Evolutionary conservation across 35 echinoderm and acorn worm genomes (phyloP).

Genomic region (Apostichopus californicus): DNA sequence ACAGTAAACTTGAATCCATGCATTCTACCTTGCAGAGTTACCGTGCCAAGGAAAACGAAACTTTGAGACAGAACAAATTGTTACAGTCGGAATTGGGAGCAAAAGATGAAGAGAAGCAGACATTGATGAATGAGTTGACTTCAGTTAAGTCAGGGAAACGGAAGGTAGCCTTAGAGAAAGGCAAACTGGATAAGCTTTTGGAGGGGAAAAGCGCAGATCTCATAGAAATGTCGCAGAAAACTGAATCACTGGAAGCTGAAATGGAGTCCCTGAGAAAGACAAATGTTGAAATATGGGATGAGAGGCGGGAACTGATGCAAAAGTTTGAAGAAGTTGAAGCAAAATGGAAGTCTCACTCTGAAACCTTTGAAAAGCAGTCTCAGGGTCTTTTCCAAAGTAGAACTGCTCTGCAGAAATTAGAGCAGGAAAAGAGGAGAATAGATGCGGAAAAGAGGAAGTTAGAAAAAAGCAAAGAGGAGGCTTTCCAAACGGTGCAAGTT

Average conservation of each 20-base stretch:
- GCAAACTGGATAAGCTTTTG: not conserved
- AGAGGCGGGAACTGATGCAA: slow-evolving; percentile 40
- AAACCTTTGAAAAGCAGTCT: not conserved
- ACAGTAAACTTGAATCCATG: not conserved
- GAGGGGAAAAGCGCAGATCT: not conserved
- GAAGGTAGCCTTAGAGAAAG: slow-evolving; percentile 6
- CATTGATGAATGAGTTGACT: not conserved
- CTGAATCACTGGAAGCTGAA: not conserved
- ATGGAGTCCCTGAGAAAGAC: slow-evolving; percentile 19
- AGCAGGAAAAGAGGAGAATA: not conserved
- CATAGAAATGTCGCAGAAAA: not conserved
- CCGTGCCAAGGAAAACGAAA: slow-evolving; percentile 7
- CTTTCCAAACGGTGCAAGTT: slow-evolving; percentile 44
- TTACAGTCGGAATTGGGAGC: not conserved
- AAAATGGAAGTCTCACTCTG: not conserved
- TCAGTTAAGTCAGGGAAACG: not conserved
- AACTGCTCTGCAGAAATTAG: not conserved
- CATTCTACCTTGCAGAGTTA: not conserved
- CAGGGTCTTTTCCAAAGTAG: not conserved
- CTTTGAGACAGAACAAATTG: not conserved
- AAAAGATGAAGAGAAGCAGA: not conserved
- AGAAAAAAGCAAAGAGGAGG: slow-evolving; percentile 44
- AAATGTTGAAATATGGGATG: slow-evolving; percentile 42
- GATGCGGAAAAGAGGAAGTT: slow-evolving; percentile 24
- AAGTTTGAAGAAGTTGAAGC: slow-evolving; percentile 25